Evolutionary conservation across 2,888 invertebrate genomes (phyloP).

Genomic region (Lapara coniferarum): DNA sequence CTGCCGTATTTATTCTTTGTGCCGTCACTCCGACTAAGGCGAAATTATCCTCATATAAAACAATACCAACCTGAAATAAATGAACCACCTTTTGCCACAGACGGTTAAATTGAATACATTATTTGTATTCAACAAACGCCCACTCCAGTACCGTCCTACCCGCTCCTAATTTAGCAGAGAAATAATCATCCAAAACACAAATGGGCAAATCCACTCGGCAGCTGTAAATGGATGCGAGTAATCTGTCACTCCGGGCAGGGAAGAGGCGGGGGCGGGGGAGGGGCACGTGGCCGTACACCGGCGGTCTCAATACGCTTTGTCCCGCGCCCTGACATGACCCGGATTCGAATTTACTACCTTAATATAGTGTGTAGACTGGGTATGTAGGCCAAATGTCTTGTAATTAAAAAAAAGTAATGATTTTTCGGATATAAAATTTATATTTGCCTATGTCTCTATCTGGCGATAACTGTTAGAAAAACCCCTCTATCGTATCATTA

Average conservation of each 20-base stretch:
- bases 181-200: slow-evolving; percentile 15
- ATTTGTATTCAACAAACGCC: background rate
- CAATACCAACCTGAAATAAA: no score
- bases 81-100: no score
- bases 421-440: no score
- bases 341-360: background rate
- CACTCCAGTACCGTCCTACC: background rate
- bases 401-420: background rate
- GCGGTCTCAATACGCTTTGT: slow-evolving; percentile 25
- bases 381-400: background rate
- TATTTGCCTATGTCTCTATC: no score
- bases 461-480: no score
- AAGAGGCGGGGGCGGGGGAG: slow-evolving; percentile 14
- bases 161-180: slow-evolving; percentile 18
- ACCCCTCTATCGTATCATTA: no score
- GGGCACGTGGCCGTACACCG: slow-evolving; percentile 7
- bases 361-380: background rate
- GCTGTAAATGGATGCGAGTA: slow-evolving; percentile 45
- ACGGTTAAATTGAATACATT: no score
- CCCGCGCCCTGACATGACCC: slow-evolving; percentile 19
- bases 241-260: slow-evolving; percentile 39
- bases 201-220: slow-evolving; percentile 31
- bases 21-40: no score
- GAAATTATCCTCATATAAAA: no score
- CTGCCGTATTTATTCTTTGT: no score